Conservation (phyloP, 2,113 vertebrate genomes). For the Siniperca knerii region DNA sequence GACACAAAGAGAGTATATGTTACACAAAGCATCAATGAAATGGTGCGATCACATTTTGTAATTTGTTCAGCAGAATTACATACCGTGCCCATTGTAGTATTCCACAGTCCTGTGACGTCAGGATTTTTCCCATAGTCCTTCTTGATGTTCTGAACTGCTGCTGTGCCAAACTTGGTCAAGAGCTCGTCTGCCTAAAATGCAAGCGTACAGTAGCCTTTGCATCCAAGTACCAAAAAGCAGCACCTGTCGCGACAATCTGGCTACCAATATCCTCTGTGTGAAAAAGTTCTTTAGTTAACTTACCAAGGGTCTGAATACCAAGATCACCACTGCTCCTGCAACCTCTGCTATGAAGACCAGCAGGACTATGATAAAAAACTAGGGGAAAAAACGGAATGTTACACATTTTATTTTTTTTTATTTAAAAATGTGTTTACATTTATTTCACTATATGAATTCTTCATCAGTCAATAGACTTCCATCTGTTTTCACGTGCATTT, state of each 20-base stretch:
- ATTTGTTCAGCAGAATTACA: not conserved
- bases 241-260: not conserved
- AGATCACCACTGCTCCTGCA: slow-evolving; percentile 84
- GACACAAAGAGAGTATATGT: slow-evolving; percentile 17
- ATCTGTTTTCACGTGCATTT: not conserved
- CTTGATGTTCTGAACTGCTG: slow-evolving; percentile 71
- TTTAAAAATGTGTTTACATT: not conserved
- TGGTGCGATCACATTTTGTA: not conserved
- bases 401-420: not conserved
- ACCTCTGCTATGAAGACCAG: slow-evolving; percentile 87
- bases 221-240: not conserved
- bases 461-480: not conserved
- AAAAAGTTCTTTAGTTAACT: slow-evolving; percentile 44
- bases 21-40: not conserved
- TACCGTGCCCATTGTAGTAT: slow-evolving; percentile 84
- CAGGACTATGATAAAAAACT: slow-evolving; percentile 87
- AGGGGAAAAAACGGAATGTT: not conserved
- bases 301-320: slow-evolving; percentile 86
- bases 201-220: not conserved
- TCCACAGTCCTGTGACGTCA: slow-evolving; percentile 84
- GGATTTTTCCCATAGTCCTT: slow-evolving; percentile 73
- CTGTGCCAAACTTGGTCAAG: slow-evolving; percentile 70
- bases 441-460: not conserved
- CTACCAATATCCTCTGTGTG: not conserved
- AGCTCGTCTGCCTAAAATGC: slow-evolving; percentile 76